phyloP scores from a whole-genome alignment of 2,888 invertebrate species.

The Acrobasis repandana region DNA sequence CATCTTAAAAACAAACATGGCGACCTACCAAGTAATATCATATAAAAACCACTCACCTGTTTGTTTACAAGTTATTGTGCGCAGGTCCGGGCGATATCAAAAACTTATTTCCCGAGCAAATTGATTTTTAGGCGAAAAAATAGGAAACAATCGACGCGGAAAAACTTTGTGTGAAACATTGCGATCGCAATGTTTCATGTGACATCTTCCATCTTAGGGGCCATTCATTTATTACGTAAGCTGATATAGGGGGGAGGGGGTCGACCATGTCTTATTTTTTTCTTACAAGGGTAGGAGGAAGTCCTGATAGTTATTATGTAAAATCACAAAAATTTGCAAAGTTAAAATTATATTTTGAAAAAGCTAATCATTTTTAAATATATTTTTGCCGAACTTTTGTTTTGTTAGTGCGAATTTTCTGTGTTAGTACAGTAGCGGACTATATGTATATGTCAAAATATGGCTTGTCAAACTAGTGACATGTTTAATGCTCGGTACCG shows the following conservation, averaged over 20 bases:
- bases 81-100: background rate
- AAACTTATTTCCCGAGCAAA: slow-evolving; percentile 2
- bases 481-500: background rate
- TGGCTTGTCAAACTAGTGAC: slow-evolving; percentile 8
- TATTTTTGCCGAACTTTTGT: too few species aligned
- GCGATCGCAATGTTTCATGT: background rate
- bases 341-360: too few species aligned
- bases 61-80: slow-evolving; percentile 2
- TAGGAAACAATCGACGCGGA: background rate
- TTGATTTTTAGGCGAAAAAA: slow-evolving; percentile 7
- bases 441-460: background rate
- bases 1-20: background rate
- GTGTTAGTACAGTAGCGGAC: background rate
- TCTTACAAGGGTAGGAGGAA: too few species aligned
- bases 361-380: too few species aligned
- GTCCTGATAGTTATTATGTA: too few species aligned
- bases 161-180: background rate
- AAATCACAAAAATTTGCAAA: too few species aligned
- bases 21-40: background rate
- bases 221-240: too few species aligned
- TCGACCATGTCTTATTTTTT: too few species aligned
- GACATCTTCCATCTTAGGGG: too few species aligned
- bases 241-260: too few species aligned
- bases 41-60: background rate
- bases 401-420: too few species aligned